Base-by-base conservation (phyloP, 2,113 vertebrate species). In the Trogon melanurus region DNA sequence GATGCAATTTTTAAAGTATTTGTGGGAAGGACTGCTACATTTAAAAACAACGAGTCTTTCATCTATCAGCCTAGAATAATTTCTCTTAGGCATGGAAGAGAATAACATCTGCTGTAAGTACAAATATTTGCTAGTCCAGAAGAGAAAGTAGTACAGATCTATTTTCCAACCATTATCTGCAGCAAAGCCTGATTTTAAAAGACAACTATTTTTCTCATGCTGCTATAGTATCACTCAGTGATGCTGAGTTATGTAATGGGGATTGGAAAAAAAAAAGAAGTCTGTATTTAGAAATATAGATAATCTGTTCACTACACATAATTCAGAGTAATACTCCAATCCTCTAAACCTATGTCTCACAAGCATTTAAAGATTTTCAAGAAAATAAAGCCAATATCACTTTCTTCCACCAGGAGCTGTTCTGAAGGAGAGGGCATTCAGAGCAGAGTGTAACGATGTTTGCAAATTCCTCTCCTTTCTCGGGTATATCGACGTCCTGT, bases 11-110 rank as follows among this genome's bases (percentile, higher is more conserved):
- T 94, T 61, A 53, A 94, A 94, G 50, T 45, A 88, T 78, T 76
- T 8, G 14, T 45, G 94, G 84, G 32, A 85, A 80, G 5, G 2
- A 29, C 25, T 88, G 97, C 87, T 72, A 70, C 65, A 78, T 93
- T 96, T 95, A 93, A 95, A 94, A 82, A 82, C 38, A 95, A 95
- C 94, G 32, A 85, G 66, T 64, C 79, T 95, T 88, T 92, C 74
- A 92, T 36, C 32, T 48, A 72, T 70, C 50, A 95, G 32, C 78
- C 95, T 51, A 44, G 74, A 91, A 86, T 70, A 81, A 85, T 96
- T 91, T 85, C 56, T 92, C 92, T 83, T 72, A 89, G 54, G 75
- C 34, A 57, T 2, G 11, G 32, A 80, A 47, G 6, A 80, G 82
- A 88, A 27, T 47, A 47, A 41, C 70, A 85, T 89, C 75, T 89